phyloP scores from a whole-genome alignment of 92 coral and sea anemone genomes.

The Meandrina meandrites region DNA sequence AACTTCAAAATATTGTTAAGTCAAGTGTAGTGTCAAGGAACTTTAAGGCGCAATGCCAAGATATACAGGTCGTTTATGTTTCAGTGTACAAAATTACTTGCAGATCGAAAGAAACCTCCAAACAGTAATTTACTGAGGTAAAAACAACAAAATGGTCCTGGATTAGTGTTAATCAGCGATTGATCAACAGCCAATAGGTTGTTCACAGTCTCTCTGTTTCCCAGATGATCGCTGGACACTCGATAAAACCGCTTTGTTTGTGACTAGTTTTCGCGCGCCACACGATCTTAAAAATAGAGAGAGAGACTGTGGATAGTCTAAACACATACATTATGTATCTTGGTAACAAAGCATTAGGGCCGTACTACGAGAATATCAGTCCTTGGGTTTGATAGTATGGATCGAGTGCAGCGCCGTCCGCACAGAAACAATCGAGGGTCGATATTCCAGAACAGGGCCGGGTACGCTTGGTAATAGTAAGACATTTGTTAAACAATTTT shows the following conservation, averaged over 20 bases:
- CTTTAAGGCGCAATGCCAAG: background rate
- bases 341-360: no score
- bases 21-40: no score
- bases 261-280: background rate
- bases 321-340: background rate
- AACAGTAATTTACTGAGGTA: background rate
- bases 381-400: no score
- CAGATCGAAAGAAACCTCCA: background rate
- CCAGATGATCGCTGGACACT: background rate
- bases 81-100: background rate
- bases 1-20: no score
- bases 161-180: background rate
- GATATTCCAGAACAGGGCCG: no score
- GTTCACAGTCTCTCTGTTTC: background rate
- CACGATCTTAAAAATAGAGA: background rate
- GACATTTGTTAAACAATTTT: no score
- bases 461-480: no score
- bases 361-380: no score
- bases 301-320: background rate
- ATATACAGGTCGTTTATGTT: background rate
- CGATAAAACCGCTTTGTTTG: background rate
- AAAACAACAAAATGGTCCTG: background rate
- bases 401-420: no score
- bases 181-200: background rate
- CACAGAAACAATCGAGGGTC: no score